Evolutionary conservation across 2,113 vertebrate genomes (phyloP).

Genomic region (human): GRCh38 chr11:69229501-69230000

Average conservation of each 20-base stretch:
- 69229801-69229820: neutral
- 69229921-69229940: fast-evolving
- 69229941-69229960: neutral
- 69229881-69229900: neutral
- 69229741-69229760: neutral
- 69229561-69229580: neutral
- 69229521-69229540: neutral
- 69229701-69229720: neutral
- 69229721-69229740: neutral
- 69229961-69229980: neutral
- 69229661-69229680: neutral
- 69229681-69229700: neutral
- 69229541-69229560: neutral
- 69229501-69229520: neutral
- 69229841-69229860: neutral
- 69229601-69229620: neutral
- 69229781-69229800: neutral
- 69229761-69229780: neutral
- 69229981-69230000: neutral
- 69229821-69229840: neutral
- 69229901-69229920: neutral
- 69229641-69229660: neutral
- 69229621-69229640: neutral
- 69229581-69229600: neutral
- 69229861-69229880: neutral